phyloP scores from a whole-genome alignment of 2,797 vertebrate genomes.

The Leptoclinus maculatus region DNA sequence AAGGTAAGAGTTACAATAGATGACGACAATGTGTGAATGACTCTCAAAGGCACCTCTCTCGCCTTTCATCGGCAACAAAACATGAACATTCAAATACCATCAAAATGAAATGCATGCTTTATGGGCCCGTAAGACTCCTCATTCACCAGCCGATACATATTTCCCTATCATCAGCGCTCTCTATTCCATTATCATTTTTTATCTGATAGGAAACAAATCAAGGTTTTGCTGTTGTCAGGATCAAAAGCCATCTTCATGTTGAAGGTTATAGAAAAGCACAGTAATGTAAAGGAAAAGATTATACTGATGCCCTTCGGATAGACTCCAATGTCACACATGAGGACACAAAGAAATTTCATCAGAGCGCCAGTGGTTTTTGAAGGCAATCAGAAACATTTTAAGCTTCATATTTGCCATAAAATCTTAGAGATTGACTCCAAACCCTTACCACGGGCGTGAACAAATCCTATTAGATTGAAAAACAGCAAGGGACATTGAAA shows the following conservation, averaged over 20 bases:
- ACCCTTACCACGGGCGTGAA: slow-evolving; percentile 35
- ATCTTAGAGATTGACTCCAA: slow-evolving; percentile 69
- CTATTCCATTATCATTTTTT: slow-evolving; percentile 68
- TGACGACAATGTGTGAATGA: slow-evolving; percentile 11
- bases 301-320: slow-evolving; percentile 71
- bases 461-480: slow-evolving; percentile 68
- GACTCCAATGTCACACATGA: slow-evolving; percentile 78
- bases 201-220: slow-evolving; percentile 74
- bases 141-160: slow-evolving; percentile 47
- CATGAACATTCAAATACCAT: slow-evolving; percentile 33
- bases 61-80: slow-evolving; percentile 38
- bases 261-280: slow-evolving; percentile 70
- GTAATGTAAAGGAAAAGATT: slow-evolving; percentile 61
- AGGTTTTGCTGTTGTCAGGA: slow-evolving; percentile 54
- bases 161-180: slow-evolving; percentile 52
- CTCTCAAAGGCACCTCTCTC: slow-evolving; percentile 47
- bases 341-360: slow-evolving; percentile 70
- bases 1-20: background rate
- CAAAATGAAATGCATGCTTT: slow-evolving; percentile 43
- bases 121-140: slow-evolving; percentile 25
- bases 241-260: slow-evolving; percentile 68
- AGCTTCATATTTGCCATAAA: slow-evolving; percentile 72
- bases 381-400: slow-evolving; percentile 72
- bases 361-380: slow-evolving; percentile 41
- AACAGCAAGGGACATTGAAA: slow-evolving; percentile 59